Percentiles rank a stretch among this genome's conserved stretches.
Conservation (phyloP, 2,797 vertebrate genomes). For the Gouania willdenowi region DNA sequence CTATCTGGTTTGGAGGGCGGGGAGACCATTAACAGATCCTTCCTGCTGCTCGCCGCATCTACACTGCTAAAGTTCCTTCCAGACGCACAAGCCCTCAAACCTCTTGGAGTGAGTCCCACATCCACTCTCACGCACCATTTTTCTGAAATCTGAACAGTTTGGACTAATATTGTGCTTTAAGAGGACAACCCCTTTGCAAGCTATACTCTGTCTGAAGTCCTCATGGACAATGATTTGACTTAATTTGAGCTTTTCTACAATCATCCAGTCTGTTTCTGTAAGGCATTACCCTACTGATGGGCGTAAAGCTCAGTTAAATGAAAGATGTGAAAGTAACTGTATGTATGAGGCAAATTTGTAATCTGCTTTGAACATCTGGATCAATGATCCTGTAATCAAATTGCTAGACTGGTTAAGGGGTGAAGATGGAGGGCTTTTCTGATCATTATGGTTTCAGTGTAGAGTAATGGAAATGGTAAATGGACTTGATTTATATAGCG, state of each 20-base stretch:
- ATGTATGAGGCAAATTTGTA: too few relatives aligned
- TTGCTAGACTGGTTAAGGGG: too few relatives aligned
- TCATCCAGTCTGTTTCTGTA: conserved; percentile 4
- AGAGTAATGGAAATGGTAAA: too few relatives aligned
- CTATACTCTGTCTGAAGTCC: conserved; percentile 33
- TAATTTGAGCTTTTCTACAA: conserved; percentile 43
- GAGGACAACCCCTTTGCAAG: not conserved
- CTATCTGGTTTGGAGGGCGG: conserved; percentile 94
- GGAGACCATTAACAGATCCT: conserved; percentile 96
- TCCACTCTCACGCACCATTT: not conserved
- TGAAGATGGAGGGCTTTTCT: too few relatives aligned
- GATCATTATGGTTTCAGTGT: too few relatives aligned
- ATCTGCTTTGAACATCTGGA: too few relatives aligned
- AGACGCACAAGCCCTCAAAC: conserved; percentile 94
- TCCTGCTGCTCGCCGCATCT: conserved; percentile 92
- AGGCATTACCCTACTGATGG: conserved; percentile 4
- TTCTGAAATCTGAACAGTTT: too few relatives aligned
- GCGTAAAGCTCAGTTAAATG: conserved; percentile 11
- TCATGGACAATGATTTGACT: conserved; percentile 18
- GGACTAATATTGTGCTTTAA: too few relatives aligned
- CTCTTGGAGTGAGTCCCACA: conserved; percentile 78
- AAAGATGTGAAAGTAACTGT: too few relatives aligned
- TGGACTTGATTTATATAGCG: too few relatives aligned
- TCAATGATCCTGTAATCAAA: too few relatives aligned
- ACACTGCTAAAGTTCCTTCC: conserved; percentile 97